Base-by-base conservation (phyloP, 2,797 vertebrate species). In the Urocyon cinereoargenteus region DNA sequence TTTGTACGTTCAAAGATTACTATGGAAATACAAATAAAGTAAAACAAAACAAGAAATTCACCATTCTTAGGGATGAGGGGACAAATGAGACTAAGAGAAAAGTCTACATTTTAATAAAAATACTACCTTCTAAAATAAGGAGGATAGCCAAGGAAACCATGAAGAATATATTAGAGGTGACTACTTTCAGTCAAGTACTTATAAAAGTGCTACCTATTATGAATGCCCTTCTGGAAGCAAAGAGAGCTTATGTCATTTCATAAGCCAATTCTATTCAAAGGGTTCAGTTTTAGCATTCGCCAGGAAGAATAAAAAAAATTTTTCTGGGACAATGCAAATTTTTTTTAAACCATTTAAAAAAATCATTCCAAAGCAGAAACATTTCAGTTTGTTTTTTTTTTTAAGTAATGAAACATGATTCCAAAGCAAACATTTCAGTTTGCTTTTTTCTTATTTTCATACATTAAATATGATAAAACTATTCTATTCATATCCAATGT, bases 211-310 rank as follows among this genome's bases (percentile, higher is more conserved):
- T 92, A 85, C 81, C 64, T 86, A 86, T 88, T 83, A 96, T 86
- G 93, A 92, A 72, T 24, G 49, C 18, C 26, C 53, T 88, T 96
- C 55, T 91, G 36, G 78, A 95, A 92, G 72, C 62, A 96, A 90
- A 94, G 40, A 83, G 49, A 94, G 55, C 64, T 83, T 91, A 62
- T 62, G 26, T 34, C 34, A 94, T 94, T 94, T 96, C 26, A 22
- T 75, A 93, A 96, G 78, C 26, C 64, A 91, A 88, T 91, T 89
- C 78, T 93, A 87, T 55, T 94, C 75, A 97, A 93, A 94, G 68
- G 2, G 34, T 59, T 95, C 55, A n/a, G 49, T 77, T 96, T 92
- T 81, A 89, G 79, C 96, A 93, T 72, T 34, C 95, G 59, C 51
- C 53, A 94, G 28, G 10, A 91, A 88, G 31, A 97, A 72, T 36